phyloP scores from a whole-genome alignment of 2,113 vertebrate species.

The Pollimyrus isidori region DNA sequence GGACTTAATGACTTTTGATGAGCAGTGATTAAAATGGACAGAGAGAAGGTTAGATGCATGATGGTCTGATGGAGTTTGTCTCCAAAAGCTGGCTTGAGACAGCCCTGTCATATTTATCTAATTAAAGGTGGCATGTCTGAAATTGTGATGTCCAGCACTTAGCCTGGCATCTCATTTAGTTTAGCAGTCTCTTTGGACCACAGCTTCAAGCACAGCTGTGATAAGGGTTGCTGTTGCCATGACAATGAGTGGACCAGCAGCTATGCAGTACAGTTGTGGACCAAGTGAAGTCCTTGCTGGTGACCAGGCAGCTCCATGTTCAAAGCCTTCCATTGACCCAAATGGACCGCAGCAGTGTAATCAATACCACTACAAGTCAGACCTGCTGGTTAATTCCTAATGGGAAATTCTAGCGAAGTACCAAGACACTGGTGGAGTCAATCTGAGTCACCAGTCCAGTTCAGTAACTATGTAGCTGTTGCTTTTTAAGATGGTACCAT shows the following conservation, averaged over 20 bases:
- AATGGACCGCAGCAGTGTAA: not conserved
- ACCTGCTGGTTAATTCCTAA: not conserved
- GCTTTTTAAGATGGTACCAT: too few relatives aligned
- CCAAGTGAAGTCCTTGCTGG: constrained; percentile 77
- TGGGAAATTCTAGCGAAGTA: not conserved
- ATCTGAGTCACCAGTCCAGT: not conserved
- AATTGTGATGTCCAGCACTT: not conserved
- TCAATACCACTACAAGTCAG: not conserved
- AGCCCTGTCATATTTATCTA: not conserved
- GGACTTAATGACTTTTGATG: not conserved
- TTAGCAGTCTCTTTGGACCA: not conserved
- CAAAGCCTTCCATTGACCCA: not conserved
- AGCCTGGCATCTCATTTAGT: not conserved
- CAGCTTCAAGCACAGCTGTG: not conserved
- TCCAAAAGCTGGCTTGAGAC: not conserved
- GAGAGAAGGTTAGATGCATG: not conserved
- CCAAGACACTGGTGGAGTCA: not conserved
- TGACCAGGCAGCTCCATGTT: constrained; percentile 35
- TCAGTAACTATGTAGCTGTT: too few relatives aligned
- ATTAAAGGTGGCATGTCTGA: not conserved
- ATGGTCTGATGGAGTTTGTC: not conserved
- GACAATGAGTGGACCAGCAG: not conserved
- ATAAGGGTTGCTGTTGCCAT: not conserved
- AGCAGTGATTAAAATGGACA: not conserved
- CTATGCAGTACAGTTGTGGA: constrained; percentile 45